Percentiles rank a stretch among this genome's conserved stretches.
phyloP scores from a whole-genome alignment of 1,140 invertebrate genomes.

The Bombus balteatus region DNA sequence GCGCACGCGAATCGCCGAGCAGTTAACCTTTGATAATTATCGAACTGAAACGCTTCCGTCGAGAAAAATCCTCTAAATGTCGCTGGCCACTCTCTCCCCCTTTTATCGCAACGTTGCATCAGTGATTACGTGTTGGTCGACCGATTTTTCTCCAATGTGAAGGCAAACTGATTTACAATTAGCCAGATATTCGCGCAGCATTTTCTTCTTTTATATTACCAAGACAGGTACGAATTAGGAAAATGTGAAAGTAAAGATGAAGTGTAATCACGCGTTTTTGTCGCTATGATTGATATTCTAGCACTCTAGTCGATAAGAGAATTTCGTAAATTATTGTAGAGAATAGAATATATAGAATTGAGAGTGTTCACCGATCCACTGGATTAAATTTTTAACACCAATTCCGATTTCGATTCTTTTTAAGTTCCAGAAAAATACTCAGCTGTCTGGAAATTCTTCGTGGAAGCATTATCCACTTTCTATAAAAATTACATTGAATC shows the following conservation, averaged over 20 bases:
- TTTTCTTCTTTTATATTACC: neutral
- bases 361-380: too few species aligned
- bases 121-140: neutral
- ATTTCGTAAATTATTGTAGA: neutral
- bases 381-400: too few species aligned
- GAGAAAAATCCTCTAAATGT: constrained; percentile 21
- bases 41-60: neutral
- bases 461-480: too few species aligned
- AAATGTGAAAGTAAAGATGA: neutral
- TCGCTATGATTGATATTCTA: neutral
- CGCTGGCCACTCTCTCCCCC: neutral
- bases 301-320: too few species aligned
- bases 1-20: neutral
- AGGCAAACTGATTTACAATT: neutral
- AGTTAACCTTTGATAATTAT: constrained; percentile 27
- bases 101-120: constrained; percentile 1
- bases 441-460: too few species aligned
- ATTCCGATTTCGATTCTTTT: too few species aligned
- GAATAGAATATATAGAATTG: neutral
- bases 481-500: too few species aligned
- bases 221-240: neutral
- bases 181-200: neutral
- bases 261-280: neutral
- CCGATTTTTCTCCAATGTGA: neutral
- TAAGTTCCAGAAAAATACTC: too few species aligned